A percentile compares a stretch with the other conserved stretches of the same genome.
Conservation (phyloP, 37 sponge, comb jelly and placozoan genomes). For the Geodia barretti region DNA sequence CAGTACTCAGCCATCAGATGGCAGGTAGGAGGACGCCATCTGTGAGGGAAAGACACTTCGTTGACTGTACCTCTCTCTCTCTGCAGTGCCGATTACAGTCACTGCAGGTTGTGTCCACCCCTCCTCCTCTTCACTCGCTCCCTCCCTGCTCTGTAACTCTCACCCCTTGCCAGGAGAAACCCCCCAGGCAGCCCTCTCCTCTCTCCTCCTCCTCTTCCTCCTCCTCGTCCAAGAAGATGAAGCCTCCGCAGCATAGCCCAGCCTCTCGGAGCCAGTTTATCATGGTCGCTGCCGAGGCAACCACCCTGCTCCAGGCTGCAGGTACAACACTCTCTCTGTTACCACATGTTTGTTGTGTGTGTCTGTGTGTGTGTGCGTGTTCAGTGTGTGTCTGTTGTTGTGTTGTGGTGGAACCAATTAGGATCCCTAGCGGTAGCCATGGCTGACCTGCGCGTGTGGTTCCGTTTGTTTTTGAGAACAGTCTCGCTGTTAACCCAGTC, state of each 20-base stretch:
- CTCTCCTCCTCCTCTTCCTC: background rate
- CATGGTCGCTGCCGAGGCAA: constrained; percentile 47
- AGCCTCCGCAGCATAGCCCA: background rate
- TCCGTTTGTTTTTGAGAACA: no score
- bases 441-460: no score
- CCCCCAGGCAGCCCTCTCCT: background rate
- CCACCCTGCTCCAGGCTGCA: constrained; percentile 14
- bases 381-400: no score
- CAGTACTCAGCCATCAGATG: background rate
- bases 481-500: no score
- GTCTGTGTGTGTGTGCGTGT: no score
- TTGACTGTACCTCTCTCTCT: background rate
- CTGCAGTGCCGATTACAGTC: background rate
- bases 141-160: background rate
- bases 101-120: background rate
- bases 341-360: no score
- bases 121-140: background rate
- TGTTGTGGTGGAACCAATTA: no score
- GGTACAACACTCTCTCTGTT: no score
- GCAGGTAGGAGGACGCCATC: no score
- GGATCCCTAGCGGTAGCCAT: no score
- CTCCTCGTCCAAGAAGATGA: background rate
- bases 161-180: background rate
- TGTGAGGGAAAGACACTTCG: no score
- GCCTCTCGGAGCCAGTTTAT: constrained; percentile 1